Base-by-base conservation (phyloP, 2,113 vertebrate genomes). In the Trogon melanurus region DNA sequence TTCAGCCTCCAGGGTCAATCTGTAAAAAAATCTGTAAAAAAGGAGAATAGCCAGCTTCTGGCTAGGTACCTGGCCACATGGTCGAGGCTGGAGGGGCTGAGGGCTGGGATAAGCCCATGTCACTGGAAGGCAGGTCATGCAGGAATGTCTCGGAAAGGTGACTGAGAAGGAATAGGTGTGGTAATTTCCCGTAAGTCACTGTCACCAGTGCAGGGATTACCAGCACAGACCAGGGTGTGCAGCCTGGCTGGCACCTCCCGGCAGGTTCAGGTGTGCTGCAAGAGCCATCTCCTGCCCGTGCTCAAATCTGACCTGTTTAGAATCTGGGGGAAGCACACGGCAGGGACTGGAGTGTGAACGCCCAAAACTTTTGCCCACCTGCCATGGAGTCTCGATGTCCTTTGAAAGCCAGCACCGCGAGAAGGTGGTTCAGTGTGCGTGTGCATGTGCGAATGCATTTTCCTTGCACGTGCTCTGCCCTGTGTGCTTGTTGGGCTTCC, bases 351-450 rank as follows among this genome's bases (percentile, higher is more conserved):
- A 21, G 4, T 76, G 19, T 9, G 3, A 61, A 66, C 36, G 51
- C 23, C 12, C 36, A 41, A 13, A 36, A 38, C 32, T 47, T 58
- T 29, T 48, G 23, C 38, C 30, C 14, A 6, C 12, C 26, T 79
- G 3, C 34, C 13, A 0, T 0, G 1, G 45, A 51, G 15, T 36
- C 38, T 48, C 1, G 1, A 11, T 47, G 60, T 36, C 20, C 13
- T 67, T 56, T 45, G 8, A 26, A 67, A 53, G 79, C 25, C 10
- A 38, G 32, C 2, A 1, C 23, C 1, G 11, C 27, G 61, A 48
- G 62, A 70, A 36, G 19, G 50, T 1, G 1, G 26, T 17, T 73
- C 23, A 26, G 78, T 10, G 47, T 32, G 69, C 30, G 20, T 22
- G 4, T 9, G 48, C 3, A 1, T 13, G 17, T 34, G 23, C 11